Base-by-base conservation (phyloP, 1,140 invertebrate species). In the Drosophila athabasca region DNA sequence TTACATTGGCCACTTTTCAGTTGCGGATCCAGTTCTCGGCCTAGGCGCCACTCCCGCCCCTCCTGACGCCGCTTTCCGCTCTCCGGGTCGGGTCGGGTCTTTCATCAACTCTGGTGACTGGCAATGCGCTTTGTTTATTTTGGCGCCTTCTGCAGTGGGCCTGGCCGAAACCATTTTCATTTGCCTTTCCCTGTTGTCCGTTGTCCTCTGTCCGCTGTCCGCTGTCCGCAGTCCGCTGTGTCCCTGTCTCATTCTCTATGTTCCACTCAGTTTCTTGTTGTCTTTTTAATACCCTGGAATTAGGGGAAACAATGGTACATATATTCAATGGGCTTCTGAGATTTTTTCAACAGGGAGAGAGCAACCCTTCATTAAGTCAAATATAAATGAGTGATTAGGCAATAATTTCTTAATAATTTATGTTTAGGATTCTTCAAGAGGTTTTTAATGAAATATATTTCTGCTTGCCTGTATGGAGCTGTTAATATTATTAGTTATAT, bases 1-100 rank as follows among this genome's bases (percentile, higher is more conserved):
- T 85, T 85, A 87, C 82, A 85, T 85, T 85, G 82, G 82, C 82
- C 82, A 85, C 82, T 85, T 85, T 85, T 87, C 82, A 87, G 82
- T 67, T 85, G 77, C 53, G 73, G 59, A 76, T 79, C 53, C 77
- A 54, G 54, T 55, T 45, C 60, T 45, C 60, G 41, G 61, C 31
- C 69, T 41, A 22, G 50, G 24, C 49, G 60, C 54, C 41, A 45
- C 57, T 61, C 49, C 44, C n/a, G 35, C 15, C 45, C 0, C 48
- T 31, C 22, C 17, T 48, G 15, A 45, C 8, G 3, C 44, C 22
- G 6, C 19, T n/a, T 19, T 19, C 44, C 22, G 6, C 19, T n/a
- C 0, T 6, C 44, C 7, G 62, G 31, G n/a, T n/a, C 43, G 35
- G 43, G 57, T 52, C 43, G 43, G 71, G 49, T 60, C 67, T 70